These are phyloP conservation scores for Lithobates pipiens DNA, from an alignment of 2,797 vertebrate genomes.

Conservation along the genomic window DNA sequence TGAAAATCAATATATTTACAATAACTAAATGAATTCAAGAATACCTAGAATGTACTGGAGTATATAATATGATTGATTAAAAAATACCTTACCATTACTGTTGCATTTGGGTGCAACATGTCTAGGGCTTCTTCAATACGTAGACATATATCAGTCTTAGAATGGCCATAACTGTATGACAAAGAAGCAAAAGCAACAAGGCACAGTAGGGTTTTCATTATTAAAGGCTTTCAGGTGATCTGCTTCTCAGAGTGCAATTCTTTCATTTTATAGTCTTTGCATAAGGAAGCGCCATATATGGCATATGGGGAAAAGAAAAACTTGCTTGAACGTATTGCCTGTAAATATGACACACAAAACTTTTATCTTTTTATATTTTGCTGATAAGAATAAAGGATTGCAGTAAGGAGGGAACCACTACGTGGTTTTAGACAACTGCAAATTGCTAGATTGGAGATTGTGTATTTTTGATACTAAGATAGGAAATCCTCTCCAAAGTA, in stretches of 20 bases:
- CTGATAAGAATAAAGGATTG: not conserved
- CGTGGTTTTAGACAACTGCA: not conserved
- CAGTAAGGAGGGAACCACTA: not conserved
- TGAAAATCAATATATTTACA: not conserved
- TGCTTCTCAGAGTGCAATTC: not conserved
- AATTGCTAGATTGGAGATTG: not conserved
- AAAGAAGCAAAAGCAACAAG: not conserved
- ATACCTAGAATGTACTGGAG: not conserved
- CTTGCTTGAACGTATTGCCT: not conserved
- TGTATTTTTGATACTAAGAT: not conserved
- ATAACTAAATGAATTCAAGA: not conserved
- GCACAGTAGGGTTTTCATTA: not conserved
- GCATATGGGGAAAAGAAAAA: not conserved
- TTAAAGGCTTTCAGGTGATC: not conserved
- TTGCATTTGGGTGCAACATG: not conserved
- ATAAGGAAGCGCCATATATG: not conserved
- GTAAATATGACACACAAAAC: not conserved
- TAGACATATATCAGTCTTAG: not conserved
- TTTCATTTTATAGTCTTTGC: not conserved
- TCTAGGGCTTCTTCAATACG: not conserved
- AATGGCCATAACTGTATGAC: not conserved
- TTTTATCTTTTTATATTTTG: not conserved
- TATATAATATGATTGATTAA: not conserved
- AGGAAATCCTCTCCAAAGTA: too few relatives aligned
- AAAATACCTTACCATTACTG: not conserved